A percentile compares a stretch with the other conserved stretches of the same genome.
Conservation (phyloP, 2,888 invertebrate species). For the Meteorus colon region DNA sequence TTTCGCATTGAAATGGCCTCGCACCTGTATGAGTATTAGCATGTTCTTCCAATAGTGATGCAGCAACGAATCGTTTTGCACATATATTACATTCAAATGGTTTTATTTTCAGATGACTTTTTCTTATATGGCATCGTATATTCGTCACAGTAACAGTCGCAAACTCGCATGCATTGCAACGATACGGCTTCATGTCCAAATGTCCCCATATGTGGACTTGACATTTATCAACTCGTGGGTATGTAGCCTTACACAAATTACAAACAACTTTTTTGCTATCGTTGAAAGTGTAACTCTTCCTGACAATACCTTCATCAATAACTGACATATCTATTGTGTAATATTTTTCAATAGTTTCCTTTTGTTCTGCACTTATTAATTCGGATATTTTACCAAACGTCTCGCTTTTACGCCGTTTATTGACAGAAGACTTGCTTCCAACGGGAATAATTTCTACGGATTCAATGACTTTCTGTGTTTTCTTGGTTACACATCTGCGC, state of each 20-base stretch:
- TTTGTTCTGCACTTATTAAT: slow-evolving; percentile 63
- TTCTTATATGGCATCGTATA: slow-evolving; percentile 65
- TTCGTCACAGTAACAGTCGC: slow-evolving; percentile 65
- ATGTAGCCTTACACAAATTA: slow-evolving; percentile 58
- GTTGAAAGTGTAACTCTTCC: slow-evolving; percentile 52
- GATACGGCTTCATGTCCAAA: slow-evolving; percentile 64
- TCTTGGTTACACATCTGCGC: slow-evolving; percentile 35
- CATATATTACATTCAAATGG: slow-evolving; percentile 62
- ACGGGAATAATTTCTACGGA: neutral
- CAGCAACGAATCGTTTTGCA: slow-evolving; percentile 60
- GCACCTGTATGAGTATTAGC: slow-evolving; percentile 64
- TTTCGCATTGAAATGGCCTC: slow-evolving; percentile 59
- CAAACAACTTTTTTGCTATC: slow-evolving; percentile 60
- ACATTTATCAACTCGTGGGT: slow-evolving; percentile 63
- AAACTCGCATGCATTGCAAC: slow-evolving; percentile 62
- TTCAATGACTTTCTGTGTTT: neutral
- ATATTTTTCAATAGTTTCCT: slow-evolving; percentile 59
- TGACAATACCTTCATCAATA: slow-evolving; percentile 57
- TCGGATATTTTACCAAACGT: slow-evolving; percentile 61
- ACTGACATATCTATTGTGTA: slow-evolving; percentile 61
- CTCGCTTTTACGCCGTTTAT: slow-evolving; percentile 46
- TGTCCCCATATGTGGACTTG: slow-evolving; percentile 67
- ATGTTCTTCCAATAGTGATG: slow-evolving; percentile 63
- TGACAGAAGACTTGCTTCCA: neutral
- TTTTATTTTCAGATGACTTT: slow-evolving; percentile 66